Evolutionary conservation across 2,797 vertebrate genomes (phyloP), one percentile per base, ranked within the genome.

Genomic region (Artibeus jamaicensis): DNA sequence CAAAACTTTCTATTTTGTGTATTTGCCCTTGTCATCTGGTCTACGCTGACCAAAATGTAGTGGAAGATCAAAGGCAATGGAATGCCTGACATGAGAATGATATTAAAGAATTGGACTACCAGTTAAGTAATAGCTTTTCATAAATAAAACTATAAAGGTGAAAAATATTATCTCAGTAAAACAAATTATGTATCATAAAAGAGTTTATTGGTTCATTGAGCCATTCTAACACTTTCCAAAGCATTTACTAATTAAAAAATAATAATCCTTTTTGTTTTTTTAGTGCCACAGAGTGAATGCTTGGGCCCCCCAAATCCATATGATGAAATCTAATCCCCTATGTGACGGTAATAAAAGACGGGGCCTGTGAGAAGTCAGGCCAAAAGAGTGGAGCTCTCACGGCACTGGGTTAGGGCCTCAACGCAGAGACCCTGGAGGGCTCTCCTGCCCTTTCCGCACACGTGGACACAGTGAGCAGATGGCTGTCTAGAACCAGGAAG

Each of bases 121-220:
- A 82, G 6, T 44, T 12, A 48, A 71, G 39, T 53, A 34, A 87
- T 3, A 77, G 55, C 21, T 81, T 79, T 89, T 86, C 78, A 71
- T 29, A 70, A 46, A 53, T 34, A 92, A 39, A 95, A 19, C 8
- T 21, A 62, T 34, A 86, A 89, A 59, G 10, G 11, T 85, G 32
- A 94, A 95, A 89, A 89, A 42, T 22, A 71, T 68, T 74, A 46
- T 71, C 26, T 34, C 92, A 79, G 73, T 91, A 79, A 93, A 93
- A n/a, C 32, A 70, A 89, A 73, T 62, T 71, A 32, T 39, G 29
- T 37, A 37, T 39, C 55, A 88, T 88, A 82, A 76, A 93, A 81
- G 8, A 76, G n/a, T 19, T 73, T 95, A 93, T 21, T 37, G 29
- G 11, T n/a, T 89, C 46, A 68, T 18, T 6, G 22, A 91, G 53